Percentiles rank a stretch among this genome's conserved stretches.
These are phyloP conservation scores for Papilio gigon DNA, from an alignment of 2,888 invertebrate species.

Conservation along the genomic window DNA sequence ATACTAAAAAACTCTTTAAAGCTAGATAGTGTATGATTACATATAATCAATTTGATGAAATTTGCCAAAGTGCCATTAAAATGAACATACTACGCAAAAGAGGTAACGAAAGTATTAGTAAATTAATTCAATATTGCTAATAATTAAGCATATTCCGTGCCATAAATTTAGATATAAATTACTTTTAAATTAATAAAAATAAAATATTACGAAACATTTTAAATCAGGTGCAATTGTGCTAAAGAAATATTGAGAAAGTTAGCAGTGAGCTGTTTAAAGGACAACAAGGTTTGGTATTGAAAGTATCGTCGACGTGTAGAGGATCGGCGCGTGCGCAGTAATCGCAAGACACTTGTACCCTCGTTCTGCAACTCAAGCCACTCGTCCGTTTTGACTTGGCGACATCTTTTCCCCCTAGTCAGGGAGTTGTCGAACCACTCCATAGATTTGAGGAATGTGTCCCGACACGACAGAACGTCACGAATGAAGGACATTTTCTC, in stretches of 20 bases:
- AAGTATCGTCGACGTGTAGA: slow-evolving; percentile 11
- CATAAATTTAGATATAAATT: not conserved
- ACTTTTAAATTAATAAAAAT: not conserved
- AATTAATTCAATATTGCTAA: not conserved
- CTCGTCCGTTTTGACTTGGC: slow-evolving; percentile 69
- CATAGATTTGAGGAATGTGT: slow-evolving; percentile 73
- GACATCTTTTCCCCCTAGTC: slow-evolving; percentile 71
- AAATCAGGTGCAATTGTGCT: not conserved
- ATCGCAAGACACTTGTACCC: slow-evolving; percentile 58
- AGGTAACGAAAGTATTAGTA: not conserved
- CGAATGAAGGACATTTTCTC: slow-evolving; percentile 76
- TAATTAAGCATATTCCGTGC: not conserved
- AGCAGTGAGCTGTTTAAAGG: slow-evolving; percentile 4
- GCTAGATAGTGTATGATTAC: not conserved
- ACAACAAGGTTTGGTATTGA: slow-evolving; percentile 4
- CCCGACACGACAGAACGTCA: slow-evolving; percentile 73
- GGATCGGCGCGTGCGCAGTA: slow-evolving; percentile 46
- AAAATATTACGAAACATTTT: not conserved
- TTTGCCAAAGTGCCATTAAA: not conserved
- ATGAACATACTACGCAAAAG: not conserved
- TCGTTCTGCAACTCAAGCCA: slow-evolving; percentile 71
- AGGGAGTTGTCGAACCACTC: slow-evolving; percentile 80
- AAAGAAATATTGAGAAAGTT: slow-evolving; percentile 10
- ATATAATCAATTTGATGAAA: not conserved
- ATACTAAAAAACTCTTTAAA: not conserved